These are phyloP conservation scores for Ascidia mentula DNA, from an alignment of 23 tunicate species.

Conservation along the genomic window DNA sequence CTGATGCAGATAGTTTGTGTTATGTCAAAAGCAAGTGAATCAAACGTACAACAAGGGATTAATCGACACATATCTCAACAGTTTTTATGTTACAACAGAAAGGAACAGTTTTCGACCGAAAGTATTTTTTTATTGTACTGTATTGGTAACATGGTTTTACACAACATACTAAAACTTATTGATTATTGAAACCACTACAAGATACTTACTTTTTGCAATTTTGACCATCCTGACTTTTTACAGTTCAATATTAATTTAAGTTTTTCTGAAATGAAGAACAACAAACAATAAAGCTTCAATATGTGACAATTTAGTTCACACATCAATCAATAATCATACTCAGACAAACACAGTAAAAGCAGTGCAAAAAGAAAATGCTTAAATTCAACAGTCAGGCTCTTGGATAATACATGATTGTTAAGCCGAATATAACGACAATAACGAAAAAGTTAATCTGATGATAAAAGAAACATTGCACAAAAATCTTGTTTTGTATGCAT, in stretches of 20 bases:
- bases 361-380: not conserved
- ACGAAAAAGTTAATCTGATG: not conserved
- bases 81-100: too few relatives aligned
- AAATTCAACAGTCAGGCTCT: not conserved
- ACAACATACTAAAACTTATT: too few relatives aligned
- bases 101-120: too few relatives aligned
- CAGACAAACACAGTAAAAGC: not conserved
- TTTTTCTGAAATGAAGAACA: not conserved
- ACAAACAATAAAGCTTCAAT: too few relatives aligned
- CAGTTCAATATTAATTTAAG: not conserved
- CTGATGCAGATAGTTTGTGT: too few relatives aligned
- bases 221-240: not conserved
- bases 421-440: too few relatives aligned
- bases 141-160: too few relatives aligned
- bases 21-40: too few relatives aligned
- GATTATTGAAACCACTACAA: too few relatives aligned
- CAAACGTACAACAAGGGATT: too few relatives aligned
- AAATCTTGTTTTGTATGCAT: not conserved
- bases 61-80: too few relatives aligned
- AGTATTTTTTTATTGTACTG: too few relatives aligned
- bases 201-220: not conserved
- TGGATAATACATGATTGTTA: slow-evolving; percentile 2
- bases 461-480: not conserved
- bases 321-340: not conserved
- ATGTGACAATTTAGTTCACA: not conserved